Base-by-base conservation (phyloP, 2,113 vertebrate species). In the Siniperca knerii region DNA sequence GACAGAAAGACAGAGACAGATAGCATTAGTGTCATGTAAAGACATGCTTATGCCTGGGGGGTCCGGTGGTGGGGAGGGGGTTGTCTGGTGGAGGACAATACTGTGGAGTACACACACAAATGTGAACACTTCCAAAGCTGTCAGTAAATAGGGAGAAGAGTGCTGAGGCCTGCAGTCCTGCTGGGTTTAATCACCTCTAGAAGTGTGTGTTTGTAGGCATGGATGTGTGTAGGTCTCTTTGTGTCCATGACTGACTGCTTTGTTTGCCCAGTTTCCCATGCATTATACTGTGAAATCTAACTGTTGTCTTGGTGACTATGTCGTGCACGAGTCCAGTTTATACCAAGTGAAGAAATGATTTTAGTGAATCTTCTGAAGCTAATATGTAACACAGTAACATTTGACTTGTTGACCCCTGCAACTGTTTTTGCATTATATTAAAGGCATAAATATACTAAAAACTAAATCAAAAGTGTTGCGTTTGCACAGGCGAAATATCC, bases 181-280 rank as follows among this genome's bases (percentile, higher is more conserved):
- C 90, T 94, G 86, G 40, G 87, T 89, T 90, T 90, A 92, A 94
- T 92, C 89, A 92, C 86, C 54, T 75, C 55, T 89, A 46, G 23
- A 54, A 61, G 79, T 64, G 75, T 84, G 73, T 85, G 77, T 75
- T 6, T 69, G 69, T 21, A 20, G 69, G 37, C 72, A 57, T 69
- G 23, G 46, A 33, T 83, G 37, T 83, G 64, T 71, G 73, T 35
- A 44, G 15, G 33, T 62, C 29, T 20, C 46, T 15, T 29, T 73
- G 57, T 35, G 46, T 81, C 67, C 25, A 48, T 57, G 66, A 77
- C 57, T 62, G 76, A 65, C 60, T 46, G 83, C 82, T 91, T 93
- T 92, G 87, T 92, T 86, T 77, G 75, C 75, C 66, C 64, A 46
- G 25, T 83, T 92, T 94, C 91, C 88, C 87, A 89, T 90, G 90